Base-by-base conservation (phyloP, 2,888 invertebrate species). In the Meiosimyza platycephala region DNA sequence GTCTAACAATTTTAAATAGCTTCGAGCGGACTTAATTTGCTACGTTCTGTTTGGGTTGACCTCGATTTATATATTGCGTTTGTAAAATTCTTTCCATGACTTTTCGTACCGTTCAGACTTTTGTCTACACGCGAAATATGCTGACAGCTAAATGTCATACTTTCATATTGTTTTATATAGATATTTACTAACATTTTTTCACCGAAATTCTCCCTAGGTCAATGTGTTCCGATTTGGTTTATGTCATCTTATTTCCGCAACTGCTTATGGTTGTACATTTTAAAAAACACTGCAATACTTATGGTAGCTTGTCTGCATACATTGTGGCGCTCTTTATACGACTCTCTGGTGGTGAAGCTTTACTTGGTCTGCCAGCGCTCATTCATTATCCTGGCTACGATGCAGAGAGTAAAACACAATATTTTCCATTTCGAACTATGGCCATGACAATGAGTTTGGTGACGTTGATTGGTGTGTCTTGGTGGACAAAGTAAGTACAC, bases 181-280 rank as follows among this genome's bases (percentile, higher is more conserved):
- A 66, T 22, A 22, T 2, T 2, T 22, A 22, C 22, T 22, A 22
- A 22, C 22, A 22, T 22, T 22, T 2, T 9, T 16, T 48, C 33
- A 72, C 65, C 22, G 28, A 65, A 22, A 28, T 28, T 69, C 16
- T 62, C 74, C 77, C 6, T 55, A 94, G 94, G 94, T 98, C 97
- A 76, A 95, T 99, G 92, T 99, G 99, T 88, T 98, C 98, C 62
- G 99, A 99, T 89, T 90, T 99, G 85, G 98, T 99, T 78, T 99
- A 98, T 90, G 98, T 98, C 79, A 97, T 99, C 85, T 92, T 99
- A 79, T 99, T 99, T 88, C 99, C 99, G 0, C 99, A 97, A 88
- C 92, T 99, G 28, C 90, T 98, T 81, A 97, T 97, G 93, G 99
- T 99, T 80, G 97, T 99, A 28, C 98, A 99, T 89, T 95, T 97